Conservation (phyloP, 2,113 vertebrate species). For the Spea multiplicata region DNA sequence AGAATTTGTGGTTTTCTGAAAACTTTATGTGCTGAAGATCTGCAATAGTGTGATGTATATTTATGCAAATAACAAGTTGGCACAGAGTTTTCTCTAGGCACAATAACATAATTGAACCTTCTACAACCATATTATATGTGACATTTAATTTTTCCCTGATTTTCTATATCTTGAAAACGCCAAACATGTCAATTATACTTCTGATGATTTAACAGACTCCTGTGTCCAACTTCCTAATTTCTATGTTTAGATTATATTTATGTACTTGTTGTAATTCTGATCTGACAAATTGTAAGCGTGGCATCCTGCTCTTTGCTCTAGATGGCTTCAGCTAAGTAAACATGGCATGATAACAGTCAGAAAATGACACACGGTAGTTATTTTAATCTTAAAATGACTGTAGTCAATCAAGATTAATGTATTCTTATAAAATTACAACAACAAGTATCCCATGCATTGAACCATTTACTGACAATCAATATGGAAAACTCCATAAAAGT, state of each 20-base stretch:
- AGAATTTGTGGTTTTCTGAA: conserved; percentile 60
- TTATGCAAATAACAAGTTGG: conserved; percentile 66
- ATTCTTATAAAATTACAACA: conserved; percentile 58
- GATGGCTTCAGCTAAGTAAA: conserved; percentile 35
- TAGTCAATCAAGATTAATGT: conserved; percentile 54
- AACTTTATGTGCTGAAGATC: conserved; percentile 61
- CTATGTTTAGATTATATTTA: conserved; percentile 23
- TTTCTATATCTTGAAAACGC: conserved; percentile 57
- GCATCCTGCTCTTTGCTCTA: conserved; percentile 1
- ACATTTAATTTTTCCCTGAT: conserved; percentile 63
- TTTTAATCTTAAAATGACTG: conserved; percentile 58
- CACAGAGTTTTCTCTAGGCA: conserved; percentile 63
- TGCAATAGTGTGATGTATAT: conserved; percentile 62
- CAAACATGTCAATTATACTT: conserved; percentile 47
- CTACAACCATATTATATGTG: conserved; percentile 61
- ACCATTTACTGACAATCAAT: conserved; percentile 58
- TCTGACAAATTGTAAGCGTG: not conserved
- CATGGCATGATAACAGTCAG: conserved; percentile 17
- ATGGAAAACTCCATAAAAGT: conserved; percentile 50
- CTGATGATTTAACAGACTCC: conserved; percentile 43
- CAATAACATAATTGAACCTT: conserved; percentile 61
- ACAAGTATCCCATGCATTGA: conserved; percentile 60
- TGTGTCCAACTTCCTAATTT: conserved; percentile 39
- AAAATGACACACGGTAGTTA: conserved; percentile 32
- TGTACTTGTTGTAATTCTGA: conserved; percentile 28